Conservation (phyloP, 2,113 vertebrate species). For the Trichechus manatus region DNA sequence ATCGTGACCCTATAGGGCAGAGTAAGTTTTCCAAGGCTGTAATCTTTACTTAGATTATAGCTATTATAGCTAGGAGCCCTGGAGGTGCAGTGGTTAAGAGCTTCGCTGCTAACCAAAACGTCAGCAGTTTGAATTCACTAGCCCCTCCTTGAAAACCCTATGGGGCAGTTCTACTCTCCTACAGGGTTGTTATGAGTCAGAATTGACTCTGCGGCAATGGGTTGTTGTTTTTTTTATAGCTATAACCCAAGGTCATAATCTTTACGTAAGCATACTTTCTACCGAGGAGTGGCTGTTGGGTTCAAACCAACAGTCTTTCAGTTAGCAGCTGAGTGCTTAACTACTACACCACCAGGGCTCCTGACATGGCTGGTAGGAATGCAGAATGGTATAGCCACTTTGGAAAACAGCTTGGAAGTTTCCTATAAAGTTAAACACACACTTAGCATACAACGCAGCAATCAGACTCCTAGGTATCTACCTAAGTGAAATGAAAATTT, state of each 20-base stretch:
- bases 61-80: neutral
- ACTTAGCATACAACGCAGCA: neutral
- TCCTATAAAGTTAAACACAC: neutral
- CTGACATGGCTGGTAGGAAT: neutral
- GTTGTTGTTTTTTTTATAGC: neutral
- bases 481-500: neutral
- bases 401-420: neutral
- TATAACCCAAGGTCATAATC: neutral
- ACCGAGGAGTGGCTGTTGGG: neutral
- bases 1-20: neutral
- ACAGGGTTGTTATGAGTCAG: too few relatives aligned
- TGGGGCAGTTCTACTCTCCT: too few relatives aligned
- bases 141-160: too few relatives aligned
- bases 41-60: neutral
- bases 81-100: too few relatives aligned
- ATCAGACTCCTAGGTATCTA: neutral
- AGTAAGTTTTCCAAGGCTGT: neutral
- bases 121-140: too few relatives aligned
- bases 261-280: neutral
- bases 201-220: too few relatives aligned
- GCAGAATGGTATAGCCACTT: neutral
- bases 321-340: neutral
- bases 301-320: neutral
- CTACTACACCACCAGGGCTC: neutral
- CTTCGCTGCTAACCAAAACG: too few relatives aligned